Evolutionary conservation across 2,113 vertebrate genomes (phyloP).

Genomic region (Chitala chitala): DNA sequence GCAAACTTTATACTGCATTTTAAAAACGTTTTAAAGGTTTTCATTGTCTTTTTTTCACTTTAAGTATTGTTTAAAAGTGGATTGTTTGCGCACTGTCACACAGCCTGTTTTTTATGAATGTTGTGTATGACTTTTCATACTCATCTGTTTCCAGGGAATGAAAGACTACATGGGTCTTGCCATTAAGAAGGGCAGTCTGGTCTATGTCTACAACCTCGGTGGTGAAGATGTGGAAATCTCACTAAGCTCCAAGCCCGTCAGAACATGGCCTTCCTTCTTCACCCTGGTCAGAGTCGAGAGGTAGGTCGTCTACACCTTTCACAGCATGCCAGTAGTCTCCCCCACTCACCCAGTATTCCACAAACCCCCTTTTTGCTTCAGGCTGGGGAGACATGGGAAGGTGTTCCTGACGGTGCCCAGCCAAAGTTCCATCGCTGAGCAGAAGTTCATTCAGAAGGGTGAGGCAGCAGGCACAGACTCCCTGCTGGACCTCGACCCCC

Average conservation of each 20-base stretch:
- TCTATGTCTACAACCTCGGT: slow-evolving; percentile 88
- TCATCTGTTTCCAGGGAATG: slow-evolving; percentile 73
- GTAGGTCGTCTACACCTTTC: slow-evolving; percentile 49
- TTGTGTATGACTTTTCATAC: slow-evolving; percentile 29
- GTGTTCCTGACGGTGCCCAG: slow-evolving; percentile 88
- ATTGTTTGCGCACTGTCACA: too few species aligned
- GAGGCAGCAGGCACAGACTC: slow-evolving; percentile 74
- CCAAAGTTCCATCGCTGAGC: slow-evolving; percentile 77
- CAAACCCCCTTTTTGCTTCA: slow-evolving; percentile 39
- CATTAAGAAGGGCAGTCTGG: slow-evolving; percentile 91
- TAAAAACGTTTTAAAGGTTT: too few species aligned
- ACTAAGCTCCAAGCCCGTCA: slow-evolving; percentile 86
- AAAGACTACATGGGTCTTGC: slow-evolving; percentile 91
- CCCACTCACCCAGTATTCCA: background rate
- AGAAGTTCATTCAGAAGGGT: slow-evolving; percentile 97
- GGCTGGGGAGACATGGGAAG: slow-evolving; percentile 88
- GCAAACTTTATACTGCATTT: background rate
- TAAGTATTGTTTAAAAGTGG: background rate
- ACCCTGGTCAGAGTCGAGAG: slow-evolving; percentile 92
- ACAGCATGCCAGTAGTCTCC: background rate
- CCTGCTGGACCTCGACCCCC: slow-evolving; percentile 78
- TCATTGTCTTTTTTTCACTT: background rate
- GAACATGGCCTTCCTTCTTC: slow-evolving; percentile 90
- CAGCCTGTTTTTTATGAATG: too few species aligned
- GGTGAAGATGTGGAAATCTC: slow-evolving; percentile 85